These are phyloP conservation scores for Typhlomys cinereus DNA, from an alignment of 2,113 vertebrate species.

Conservation along the genomic window DNA sequence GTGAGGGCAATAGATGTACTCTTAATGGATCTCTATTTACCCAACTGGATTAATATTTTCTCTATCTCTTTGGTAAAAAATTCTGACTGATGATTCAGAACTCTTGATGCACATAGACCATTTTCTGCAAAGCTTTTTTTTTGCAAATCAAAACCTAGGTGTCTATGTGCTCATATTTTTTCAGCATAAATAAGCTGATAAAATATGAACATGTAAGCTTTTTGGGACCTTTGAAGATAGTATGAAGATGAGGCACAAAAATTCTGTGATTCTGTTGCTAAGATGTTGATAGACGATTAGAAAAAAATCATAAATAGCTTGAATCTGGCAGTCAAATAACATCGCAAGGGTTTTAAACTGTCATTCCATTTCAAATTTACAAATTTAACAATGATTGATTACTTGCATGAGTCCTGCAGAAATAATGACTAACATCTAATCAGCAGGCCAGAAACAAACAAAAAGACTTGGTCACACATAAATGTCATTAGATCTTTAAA, in stretches of 20 bases:
- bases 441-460: background rate
- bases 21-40: background rate
- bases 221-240: slow-evolving; percentile 16
- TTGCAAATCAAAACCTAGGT: background rate
- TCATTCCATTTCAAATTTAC: slow-evolving; percentile 14
- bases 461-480: background rate
- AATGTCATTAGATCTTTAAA: background rate
- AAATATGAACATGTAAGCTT: slow-evolving; percentile 15
- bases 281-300: background rate
- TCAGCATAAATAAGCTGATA: background rate
- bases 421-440: background rate
- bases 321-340: background rate
- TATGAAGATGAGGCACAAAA: background rate
- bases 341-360: slow-evolving; percentile 12
- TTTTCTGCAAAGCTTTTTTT: background rate
- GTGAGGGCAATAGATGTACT: background rate
- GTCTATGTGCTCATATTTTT: background rate
- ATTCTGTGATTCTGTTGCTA: background rate
- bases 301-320: slow-evolving; percentile 20
- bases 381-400: slow-evolving; percentile 25
- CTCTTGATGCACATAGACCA: background rate
- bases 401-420: background rate
- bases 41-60: background rate
- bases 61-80: background rate
- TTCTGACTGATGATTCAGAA: background rate